Evolutionary conservation across 2,888 invertebrate species (phyloP).

Genomic region (Heliothis peltigera): DNA sequence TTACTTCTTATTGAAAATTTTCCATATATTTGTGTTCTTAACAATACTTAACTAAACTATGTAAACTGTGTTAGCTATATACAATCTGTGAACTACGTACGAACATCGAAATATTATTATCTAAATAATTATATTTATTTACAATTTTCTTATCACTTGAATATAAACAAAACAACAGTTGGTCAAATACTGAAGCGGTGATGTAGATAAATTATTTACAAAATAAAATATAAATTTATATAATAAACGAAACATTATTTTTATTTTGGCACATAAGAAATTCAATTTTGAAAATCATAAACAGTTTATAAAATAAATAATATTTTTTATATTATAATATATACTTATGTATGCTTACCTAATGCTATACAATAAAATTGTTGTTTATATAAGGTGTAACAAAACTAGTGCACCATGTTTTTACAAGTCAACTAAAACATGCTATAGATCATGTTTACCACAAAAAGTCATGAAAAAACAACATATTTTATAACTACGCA

Average conservation of each 20-base stretch:
- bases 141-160: conserved; percentile 59
- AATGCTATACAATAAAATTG: conserved; percentile 9
- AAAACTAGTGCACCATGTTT: too few relatives aligned
- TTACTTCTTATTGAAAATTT: conserved; percentile 53
- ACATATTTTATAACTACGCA: too few relatives aligned
- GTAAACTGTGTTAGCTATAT: conserved; percentile 56
- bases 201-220: conserved; percentile 55
- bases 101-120: conserved; percentile 64
- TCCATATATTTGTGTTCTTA: conserved; percentile 46
- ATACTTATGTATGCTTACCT: not conserved
- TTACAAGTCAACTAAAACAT: too few relatives aligned
- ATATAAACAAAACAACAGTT: conserved; percentile 69
- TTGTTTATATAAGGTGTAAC: not conserved
- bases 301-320: too few relatives aligned
- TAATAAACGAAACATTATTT: too few relatives aligned
- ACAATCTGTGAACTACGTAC: conserved; percentile 70
- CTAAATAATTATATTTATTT: conserved; percentile 60
- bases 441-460: too few relatives aligned
- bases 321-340: too few relatives aligned
- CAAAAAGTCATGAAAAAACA: too few relatives aligned
- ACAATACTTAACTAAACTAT: conserved; percentile 42
- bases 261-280: not conserved
- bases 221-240: conserved; percentile 28
- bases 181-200: conserved; percentile 83
- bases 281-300: not conserved